Evolutionary conservation across 2,888 invertebrate species (phyloP).

Genomic region (Theretra japonica): DNA sequence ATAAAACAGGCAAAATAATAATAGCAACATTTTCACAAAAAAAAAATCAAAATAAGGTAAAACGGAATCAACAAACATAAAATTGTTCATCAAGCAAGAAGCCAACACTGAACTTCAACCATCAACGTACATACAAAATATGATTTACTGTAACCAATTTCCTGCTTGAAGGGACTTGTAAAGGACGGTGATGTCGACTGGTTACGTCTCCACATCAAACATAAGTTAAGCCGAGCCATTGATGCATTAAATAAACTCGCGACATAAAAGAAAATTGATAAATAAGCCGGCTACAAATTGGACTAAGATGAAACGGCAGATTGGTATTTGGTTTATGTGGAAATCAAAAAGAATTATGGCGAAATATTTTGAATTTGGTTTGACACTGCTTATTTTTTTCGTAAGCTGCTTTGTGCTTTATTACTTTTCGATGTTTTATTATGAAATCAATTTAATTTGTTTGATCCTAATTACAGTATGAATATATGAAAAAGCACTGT

Average conservation of each 20-base stretch:
- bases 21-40: too few species aligned
- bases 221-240: conserved; percentile 44
- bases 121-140: conserved; percentile 44
- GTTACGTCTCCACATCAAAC: conserved; percentile 51
- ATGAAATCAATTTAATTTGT: too few species aligned
- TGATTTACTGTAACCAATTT: conserved; percentile 52
- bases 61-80: not conserved
- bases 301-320: not conserved
- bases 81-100: not conserved
- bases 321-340: not conserved
- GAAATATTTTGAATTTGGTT: not conserved
- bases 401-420: too few species aligned
- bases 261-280: conserved; percentile 23
- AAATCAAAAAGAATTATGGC: not conserved
- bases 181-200: conserved; percentile 41
- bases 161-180: conserved; percentile 52
- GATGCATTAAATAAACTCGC: conserved; percentile 60
- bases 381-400: too few species aligned
- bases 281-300: conserved; percentile 24
- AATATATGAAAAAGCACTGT: too few species aligned
- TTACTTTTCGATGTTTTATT: too few species aligned
- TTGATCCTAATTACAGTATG: too few species aligned
- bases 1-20: too few species aligned
- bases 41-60: not conserved
- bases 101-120: not conserved